Evolutionary conservation across 2,888 invertebrate species (phyloP), one percentile per base, ranked within the genome.

Genomic region (Ectropis crepuscularia): DNA sequence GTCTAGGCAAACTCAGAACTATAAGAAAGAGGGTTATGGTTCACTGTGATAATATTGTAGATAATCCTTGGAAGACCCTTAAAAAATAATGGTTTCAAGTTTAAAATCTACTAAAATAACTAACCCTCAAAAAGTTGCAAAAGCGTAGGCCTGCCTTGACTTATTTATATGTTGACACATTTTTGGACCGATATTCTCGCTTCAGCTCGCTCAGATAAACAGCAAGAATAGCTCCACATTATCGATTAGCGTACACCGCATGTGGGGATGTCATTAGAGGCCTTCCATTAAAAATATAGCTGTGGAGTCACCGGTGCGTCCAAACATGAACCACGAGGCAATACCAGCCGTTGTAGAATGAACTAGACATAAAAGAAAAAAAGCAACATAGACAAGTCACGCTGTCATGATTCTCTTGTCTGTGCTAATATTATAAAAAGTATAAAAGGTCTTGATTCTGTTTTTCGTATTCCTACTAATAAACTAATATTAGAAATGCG

Each of bases 321-420:
- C 74, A 72, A 63, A 76, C 77, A 75, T 76, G 73, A 74, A 73
- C 71, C 74, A 74, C 68, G 77, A 74, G 75, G 76, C 66, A 61
- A 65, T 69, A 70, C 67, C 68, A 16, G 46, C 45, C 53, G 16
- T 28, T 28, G 16, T 28, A 28, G 16, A 28, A 41, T n/a, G 10
- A 41, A 51, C 6, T 5, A 28, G n/a, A 28, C 16, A 41, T 10
- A 8, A 39, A 11, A 28, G 16, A 28, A 28, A 28, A 28, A 28
- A 28, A 28, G 4, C 41, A 5, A 41, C 6, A 16, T 9, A 7
- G 11, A 6, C 11, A 47, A 7, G 47, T 47, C 10, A 10, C 41
- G 41, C 41, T 41, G 41, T 41, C 10, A 41, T 7, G 8, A 41
- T 10, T 28, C 16, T 28, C 4, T 28, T 28, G 4, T 28, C 16